Evolutionary conservation across 2,797 vertebrate genomes (phyloP), one percentile per base, ranked within the genome.

Genomic region (Enteromius treurensis): DNA sequence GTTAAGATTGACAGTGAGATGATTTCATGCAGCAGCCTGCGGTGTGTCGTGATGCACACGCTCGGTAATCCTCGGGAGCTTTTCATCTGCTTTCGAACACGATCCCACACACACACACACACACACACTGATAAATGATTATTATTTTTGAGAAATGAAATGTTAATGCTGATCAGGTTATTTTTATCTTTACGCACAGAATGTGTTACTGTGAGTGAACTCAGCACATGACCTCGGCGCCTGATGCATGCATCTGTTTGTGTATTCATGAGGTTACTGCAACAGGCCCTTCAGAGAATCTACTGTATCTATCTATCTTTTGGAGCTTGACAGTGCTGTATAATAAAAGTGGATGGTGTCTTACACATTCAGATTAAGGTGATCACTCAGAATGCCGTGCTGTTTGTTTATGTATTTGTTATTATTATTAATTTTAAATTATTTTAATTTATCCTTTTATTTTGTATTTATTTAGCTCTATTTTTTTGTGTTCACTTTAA

Each of bases 61-160:
- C 74, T 77, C 71, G 6, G 60, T 90, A 88, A 91, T 92, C 87
- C 88, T 90, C 86, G 86, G 89, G 90, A 88, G 89, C 90, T 84
- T 88, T 89, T 90, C 51, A 77, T 77, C 47, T 4, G 14, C 74
- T 68, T 15, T 32, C n/a, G 77, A 47, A 77, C 73, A 23, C 10
- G 7, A 55, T 17, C 34, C 71, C 26, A 26, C 26, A 26, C 26
- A 26, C 26, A 26, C 26, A 26, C 79, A 26, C 79, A 42, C 40
- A 42, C 37, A 47, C 68, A 74, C 69, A 74, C 42, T 7, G 45
- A 79, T 32, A 68, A 26, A 49, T 75, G 45, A 51, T 67, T 76
- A 53, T 82, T 55, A 51, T 49, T 67, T 65, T 55, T 2, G 71
- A n/a, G 60, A 75, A 49, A 53, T 82, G 65, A 75, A 67, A 67